A percentile compares a stretch with the other conserved stretches of the same genome.
Conservation (phyloP, 2,888 invertebrate species). For the Microctonus brassicae region DNA sequence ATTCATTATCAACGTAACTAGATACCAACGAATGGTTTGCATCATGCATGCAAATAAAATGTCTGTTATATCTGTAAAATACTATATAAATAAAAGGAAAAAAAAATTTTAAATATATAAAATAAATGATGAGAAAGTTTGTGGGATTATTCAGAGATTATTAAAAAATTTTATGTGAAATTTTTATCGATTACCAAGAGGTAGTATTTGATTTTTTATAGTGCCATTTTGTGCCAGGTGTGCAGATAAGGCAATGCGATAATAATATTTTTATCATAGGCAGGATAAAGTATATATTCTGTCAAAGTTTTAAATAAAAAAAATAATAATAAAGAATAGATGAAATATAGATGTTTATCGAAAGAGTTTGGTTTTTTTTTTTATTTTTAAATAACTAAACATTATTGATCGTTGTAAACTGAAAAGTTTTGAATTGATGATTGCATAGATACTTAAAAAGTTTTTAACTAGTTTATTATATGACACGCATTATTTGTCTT, state of each 20-base stretch:
- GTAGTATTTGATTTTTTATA: background rate
- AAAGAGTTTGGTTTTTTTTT: too few species aligned
- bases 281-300: background rate
- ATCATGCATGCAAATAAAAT: background rate
- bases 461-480: background rate
- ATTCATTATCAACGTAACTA: constrained; percentile 31
- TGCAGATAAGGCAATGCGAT: background rate
- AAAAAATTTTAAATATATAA: too few species aligned
- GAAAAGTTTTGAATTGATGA: background rate
- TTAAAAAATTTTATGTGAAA: background rate
- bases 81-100: too few species aligned
- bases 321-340: background rate
- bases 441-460: background rate
- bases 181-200: background rate
- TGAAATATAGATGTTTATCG: background rate
- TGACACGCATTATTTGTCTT: background rate
- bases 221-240: background rate
- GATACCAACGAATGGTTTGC: constrained; percentile 10
- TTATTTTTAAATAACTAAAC: background rate
- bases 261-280: too few species aligned
- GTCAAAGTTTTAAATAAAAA: background rate
- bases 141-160: too few species aligned
- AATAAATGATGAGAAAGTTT: too few species aligned
- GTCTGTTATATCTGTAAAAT: too few species aligned
- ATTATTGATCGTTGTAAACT: background rate